A percentile compares a stretch with the other conserved stretches of the same genome.
Conservation (phyloP, 2,113 vertebrate genomes). For the Herpetotheres cachinnans region DNA sequence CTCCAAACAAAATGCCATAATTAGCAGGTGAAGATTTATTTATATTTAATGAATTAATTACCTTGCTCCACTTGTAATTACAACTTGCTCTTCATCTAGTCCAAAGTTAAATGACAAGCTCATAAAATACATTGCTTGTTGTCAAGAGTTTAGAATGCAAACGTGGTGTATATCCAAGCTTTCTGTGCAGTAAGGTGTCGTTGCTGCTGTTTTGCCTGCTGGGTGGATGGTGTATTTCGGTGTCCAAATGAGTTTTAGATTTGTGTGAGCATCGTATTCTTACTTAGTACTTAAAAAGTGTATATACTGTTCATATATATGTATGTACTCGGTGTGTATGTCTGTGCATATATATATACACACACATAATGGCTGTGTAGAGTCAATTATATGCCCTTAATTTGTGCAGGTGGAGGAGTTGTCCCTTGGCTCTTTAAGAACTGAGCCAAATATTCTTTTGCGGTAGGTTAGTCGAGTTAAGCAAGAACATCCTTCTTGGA, state of each 20-base stretch:
- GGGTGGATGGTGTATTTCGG: neutral
- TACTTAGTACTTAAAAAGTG: neutral
- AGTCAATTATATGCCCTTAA: neutral
- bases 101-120: neutral
- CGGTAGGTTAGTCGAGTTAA: neutral
- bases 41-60: neutral
- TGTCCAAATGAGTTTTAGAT: neutral
- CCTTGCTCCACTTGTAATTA: neutral
- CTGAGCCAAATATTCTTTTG: neutral
- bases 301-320: neutral
- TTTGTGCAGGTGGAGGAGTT: neutral
- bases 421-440: neutral
- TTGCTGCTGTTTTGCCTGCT: neutral
- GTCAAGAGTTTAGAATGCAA: neutral
- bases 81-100: neutral
- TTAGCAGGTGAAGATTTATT: neutral
- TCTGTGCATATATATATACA: too few species aligned
- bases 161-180: neutral
- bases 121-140: neutral
- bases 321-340: neutral
- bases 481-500: neutral
- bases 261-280: neutral
- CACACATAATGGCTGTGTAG: neutral
- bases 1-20: neutral
- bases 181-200: neutral